Conservation (phyloP, 2,113 vertebrate genomes). For the Psophia crepitans region DNA sequence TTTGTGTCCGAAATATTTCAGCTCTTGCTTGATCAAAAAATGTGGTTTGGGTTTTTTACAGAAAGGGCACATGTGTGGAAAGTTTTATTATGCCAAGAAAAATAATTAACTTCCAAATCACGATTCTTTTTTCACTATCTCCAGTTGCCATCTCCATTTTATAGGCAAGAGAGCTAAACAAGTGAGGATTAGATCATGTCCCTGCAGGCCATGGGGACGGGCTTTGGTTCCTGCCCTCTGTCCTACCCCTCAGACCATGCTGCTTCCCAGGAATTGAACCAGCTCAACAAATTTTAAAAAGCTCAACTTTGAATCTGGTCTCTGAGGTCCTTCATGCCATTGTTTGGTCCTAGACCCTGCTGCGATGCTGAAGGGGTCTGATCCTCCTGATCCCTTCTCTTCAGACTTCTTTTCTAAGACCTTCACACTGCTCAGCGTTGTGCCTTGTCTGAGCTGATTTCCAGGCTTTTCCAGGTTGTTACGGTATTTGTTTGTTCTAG, state of each 20-base stretch:
- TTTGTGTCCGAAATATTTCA: neutral
- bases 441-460: neutral
- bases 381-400: neutral
- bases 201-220: neutral
- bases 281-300: neutral
- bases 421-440: neutral
- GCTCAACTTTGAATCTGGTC: neutral
- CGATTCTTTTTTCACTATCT: neutral
- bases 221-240: neutral
- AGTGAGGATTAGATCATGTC: neutral
- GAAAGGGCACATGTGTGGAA: neutral
- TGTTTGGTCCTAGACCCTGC: neutral
- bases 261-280: neutral
- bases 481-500: neutral
- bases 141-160: neutral
- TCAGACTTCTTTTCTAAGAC: neutral
- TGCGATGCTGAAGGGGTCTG: neutral
- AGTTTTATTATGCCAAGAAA: neutral
- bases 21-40: neutral
- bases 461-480: neutral
- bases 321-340: neutral
- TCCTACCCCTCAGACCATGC: neutral
- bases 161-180: neutral
- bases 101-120: neutral
- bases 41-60: neutral